Percentiles rank a stretch among this genome's conserved stretches.
These are phyloP conservation scores for Ramazzottius varieornatus DNA, from an alignment of 2,888 invertebrate genomes.

Conservation along the genomic window DNA sequence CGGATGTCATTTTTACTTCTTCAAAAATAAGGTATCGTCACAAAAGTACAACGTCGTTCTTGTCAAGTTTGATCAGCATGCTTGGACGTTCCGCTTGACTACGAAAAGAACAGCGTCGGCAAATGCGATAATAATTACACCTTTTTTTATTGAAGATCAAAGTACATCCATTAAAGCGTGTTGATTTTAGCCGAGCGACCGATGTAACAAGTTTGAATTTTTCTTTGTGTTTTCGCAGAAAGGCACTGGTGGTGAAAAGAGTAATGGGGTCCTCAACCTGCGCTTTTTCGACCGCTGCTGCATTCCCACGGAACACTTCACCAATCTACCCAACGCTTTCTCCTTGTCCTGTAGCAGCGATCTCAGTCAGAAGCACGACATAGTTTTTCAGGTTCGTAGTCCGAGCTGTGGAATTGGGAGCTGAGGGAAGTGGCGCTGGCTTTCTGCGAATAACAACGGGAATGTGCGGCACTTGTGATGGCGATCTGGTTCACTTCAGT, in stretches of 20 bases:
- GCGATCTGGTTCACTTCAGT: too few relatives aligned
- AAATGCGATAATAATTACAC: too few relatives aligned
- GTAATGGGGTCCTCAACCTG: neutral
- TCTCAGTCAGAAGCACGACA: neutral
- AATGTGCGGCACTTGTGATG: neutral
- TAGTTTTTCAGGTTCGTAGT: neutral
- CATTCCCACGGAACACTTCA: neutral
- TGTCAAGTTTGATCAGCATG: too few relatives aligned
- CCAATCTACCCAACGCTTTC: neutral
- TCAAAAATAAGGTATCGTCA: slow-evolving; percentile 1
- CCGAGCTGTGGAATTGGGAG: too few relatives aligned
- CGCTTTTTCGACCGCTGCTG: neutral
- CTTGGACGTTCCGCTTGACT: too few relatives aligned
- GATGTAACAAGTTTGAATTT: neutral
- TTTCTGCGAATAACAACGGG: neutral
- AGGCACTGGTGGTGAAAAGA: neutral
- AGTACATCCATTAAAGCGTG: too few relatives aligned
- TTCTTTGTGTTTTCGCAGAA: neutral
- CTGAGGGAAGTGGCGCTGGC: too few relatives aligned
- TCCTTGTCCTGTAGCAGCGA: neutral
- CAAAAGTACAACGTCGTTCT: too few relatives aligned
- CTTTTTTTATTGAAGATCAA: too few relatives aligned
- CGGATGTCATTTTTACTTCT: neutral
- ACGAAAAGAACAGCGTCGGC: too few relatives aligned
- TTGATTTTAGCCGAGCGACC: neutral